These are phyloP conservation scores for Papilio helenus DNA, from an alignment of 1,140 invertebrate species.

Conservation along the genomic window DNA sequence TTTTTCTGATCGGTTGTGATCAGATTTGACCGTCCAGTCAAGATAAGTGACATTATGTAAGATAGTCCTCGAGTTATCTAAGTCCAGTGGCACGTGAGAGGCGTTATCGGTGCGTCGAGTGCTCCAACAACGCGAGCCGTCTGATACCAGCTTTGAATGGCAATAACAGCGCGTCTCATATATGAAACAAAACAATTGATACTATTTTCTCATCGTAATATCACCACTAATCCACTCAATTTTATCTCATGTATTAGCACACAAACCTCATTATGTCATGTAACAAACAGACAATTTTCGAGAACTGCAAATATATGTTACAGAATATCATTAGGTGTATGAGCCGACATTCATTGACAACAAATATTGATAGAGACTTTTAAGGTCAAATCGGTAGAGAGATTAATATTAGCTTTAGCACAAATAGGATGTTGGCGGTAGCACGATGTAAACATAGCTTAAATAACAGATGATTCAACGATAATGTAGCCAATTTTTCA, in stretches of 20 bases:
- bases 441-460: not conserved
- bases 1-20: not conserved
- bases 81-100: not conserved
- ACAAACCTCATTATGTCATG: not conserved
- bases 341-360: no score
- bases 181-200: not conserved
- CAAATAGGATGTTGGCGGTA: not conserved
- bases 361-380: not conserved
- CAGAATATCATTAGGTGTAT: not conserved
- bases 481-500: not conserved
- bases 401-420: not conserved
- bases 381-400: not conserved
- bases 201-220: not conserved
- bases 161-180: not conserved
- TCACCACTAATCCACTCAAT: not conserved
- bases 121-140: not conserved
- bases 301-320: not conserved
- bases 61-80: not conserved
- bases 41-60: not conserved
- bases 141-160: not conserved
- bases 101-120: not conserved
- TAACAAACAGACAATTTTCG: not conserved
- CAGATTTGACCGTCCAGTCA: not conserved
- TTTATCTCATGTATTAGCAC: not conserved
- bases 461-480: no score